Evolutionary conservation across 2,797 vertebrate species (phyloP), one percentile per base, ranked within the genome.

Genomic region (Poecilia wingei): DNA sequence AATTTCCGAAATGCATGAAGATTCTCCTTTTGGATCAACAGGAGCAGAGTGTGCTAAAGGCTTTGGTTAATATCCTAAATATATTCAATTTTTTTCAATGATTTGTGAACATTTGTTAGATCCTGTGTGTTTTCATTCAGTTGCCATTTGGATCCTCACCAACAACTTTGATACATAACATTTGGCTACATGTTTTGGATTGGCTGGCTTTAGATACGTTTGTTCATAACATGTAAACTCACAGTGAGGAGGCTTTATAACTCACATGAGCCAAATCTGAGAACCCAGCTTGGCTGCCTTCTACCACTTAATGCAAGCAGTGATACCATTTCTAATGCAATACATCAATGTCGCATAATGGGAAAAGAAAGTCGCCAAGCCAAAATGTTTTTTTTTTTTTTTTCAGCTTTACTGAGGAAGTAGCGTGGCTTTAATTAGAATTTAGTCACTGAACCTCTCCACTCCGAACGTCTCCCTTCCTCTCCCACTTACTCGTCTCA

Each of bases 401-500:
- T 64, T 41, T 6, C 31, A 14, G n/a, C 51, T 51, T 25, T 45
- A 74, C 45, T 76, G 22, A 80, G 25, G 36, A 68, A 68, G 3
- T 68, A 22, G 31, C 72, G 2, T 41, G 7, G 41, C 76, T 59
- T 33, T 74, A 70, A 73, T 53, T 45, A 61, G 46, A 76, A 66
- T 41, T 7, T 49, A 33, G 36, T 61, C 39, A 36, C 61, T 66
- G 18, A 66, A 66, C 61, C 31, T 64, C 59, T 64, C 14, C 59
- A 64, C 59, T 36, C 36, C 25, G 31, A 71, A 71, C n/a, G 14
- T 73, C 47, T 78, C 53, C 72, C 70, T 78, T 31, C 73, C 76
- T 84, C 43, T 75, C 66, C 41, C 75, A 74, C 55, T 78, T 70
- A 74, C 70, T 88, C 77, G 75, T 84, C 82, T 84, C 73, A 79